phyloP scores from a whole-genome alignment of 1,140 invertebrate species.

The Carcinoscorpius rotundicauda region DNA sequence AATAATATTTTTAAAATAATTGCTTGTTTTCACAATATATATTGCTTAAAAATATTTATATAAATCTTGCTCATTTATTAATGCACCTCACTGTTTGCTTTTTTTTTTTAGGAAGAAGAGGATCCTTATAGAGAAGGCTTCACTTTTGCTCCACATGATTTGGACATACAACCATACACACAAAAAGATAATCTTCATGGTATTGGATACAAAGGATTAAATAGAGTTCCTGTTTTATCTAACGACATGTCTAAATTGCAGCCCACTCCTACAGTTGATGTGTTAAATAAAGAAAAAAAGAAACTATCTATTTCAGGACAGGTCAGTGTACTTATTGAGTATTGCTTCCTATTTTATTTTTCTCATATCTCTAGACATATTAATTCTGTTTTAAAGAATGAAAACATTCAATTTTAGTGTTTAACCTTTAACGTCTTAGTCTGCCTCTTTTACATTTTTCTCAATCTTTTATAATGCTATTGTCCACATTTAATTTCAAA shows the following conservation, averaged over 20 bases:
- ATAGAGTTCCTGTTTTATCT: constrained; percentile 10
- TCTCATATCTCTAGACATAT: too few species aligned
- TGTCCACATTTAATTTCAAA: too few species aligned
- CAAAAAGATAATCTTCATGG: constrained; percentile 54
- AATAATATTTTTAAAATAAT: too few species aligned
- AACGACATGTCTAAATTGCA: constrained; percentile 7
- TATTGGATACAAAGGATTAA: constrained; percentile 75
- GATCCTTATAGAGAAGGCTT: constrained; percentile 40
- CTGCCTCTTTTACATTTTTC: too few species aligned
- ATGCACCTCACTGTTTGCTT: not conserved
- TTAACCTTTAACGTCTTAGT: too few species aligned
- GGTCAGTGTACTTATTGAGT: constrained; percentile 27
- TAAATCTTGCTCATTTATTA: too few species aligned
- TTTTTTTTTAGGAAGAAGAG: constrained; percentile 26
- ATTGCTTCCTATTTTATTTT: constrained; percentile 4
- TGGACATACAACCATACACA: constrained; percentile 50
- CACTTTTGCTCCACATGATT: constrained; percentile 76
- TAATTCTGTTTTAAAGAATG: too few species aligned
- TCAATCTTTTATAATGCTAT: too few species aligned
- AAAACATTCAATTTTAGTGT: too few species aligned
- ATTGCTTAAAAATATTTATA: too few species aligned
- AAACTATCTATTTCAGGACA: constrained; percentile 68
- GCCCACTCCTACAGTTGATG: constrained; percentile 19
- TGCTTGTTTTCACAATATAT: too few species aligned
- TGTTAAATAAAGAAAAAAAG: constrained; percentile 42